Evolutionary conservation across 2,113 vertebrate species (phyloP), one percentile per base, ranked within the genome.

Genomic region (Oceanites oceanicus): DNA sequence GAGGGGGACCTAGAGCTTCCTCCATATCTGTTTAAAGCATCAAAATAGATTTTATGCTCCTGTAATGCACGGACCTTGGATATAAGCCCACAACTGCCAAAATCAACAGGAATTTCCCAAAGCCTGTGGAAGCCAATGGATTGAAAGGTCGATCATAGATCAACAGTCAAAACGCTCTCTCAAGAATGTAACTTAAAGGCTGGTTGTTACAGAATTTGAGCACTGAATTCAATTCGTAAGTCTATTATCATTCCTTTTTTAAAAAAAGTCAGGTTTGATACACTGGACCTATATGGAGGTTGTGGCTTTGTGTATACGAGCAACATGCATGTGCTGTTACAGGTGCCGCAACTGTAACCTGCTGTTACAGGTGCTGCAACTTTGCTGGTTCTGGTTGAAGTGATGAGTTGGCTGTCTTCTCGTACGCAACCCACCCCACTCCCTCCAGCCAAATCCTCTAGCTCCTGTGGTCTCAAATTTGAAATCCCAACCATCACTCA

Each of bases 171-270:
- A 93, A 67, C 18, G 10, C 13, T 61, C 45, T 86, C 84, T 63
- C 27, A 52, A 52, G 65, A 87, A 13, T 1, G 0, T 34, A 72
- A 81, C 38, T 47, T 80, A 65, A 79, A 59, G 55, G n/a, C 36
- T 65, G 65, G 7, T 67, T 71, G 30, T 56, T 52, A 61, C 19
- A 74, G 40, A 68, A 56, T 30, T 40, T 22, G 59, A 88, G 14
- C 0, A 0, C 40, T 53, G 50, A 30, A 21, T 44, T 53, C 10
- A 44, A 22, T 15, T 42, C 9, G 3, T 22, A 44, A 86, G 32
- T 44, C 36, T 36, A 3, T 62, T 74, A 3, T 38, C 1, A 10
- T 50, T 90, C 32, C 11, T 42, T 86, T 90, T 63, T 67, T 62
- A 90, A 72, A n/a, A n/a, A n/a, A n/a, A 87, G n/a, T 55, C 1